Conservation (phyloP, 2,797 vertebrate genomes). For the Aplochiton taeniatus region DNA sequence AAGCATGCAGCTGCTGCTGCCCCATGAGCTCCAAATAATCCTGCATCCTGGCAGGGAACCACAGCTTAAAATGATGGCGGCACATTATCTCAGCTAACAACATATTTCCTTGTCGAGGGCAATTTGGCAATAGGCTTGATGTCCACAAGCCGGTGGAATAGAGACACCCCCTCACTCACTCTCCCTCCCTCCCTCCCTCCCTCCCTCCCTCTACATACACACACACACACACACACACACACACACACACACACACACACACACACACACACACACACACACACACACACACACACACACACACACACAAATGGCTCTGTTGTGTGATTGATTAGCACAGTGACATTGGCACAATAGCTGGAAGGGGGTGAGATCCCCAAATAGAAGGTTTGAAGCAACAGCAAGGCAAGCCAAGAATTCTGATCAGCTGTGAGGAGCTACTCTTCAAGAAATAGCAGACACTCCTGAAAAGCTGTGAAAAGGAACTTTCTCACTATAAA, state of each 20-base stretch:
- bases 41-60: slow-evolving; percentile 56
- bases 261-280: slow-evolving; percentile 41
- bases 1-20: slow-evolving; percentile 64
- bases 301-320: slow-evolving; percentile 41
- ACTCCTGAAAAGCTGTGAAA: slow-evolving; percentile 31
- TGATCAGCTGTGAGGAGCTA: slow-evolving; percentile 66
- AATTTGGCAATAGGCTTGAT: slow-evolving; percentile 75
- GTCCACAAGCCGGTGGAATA: slow-evolving; percentile 66
- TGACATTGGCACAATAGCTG: slow-evolving; percentile 80
- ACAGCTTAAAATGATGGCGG: slow-evolving; percentile 70
- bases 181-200: no score
- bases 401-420: slow-evolving; percentile 72
- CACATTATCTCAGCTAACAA: slow-evolving; percentile 71
- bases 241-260: slow-evolving; percentile 19
- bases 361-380: slow-evolving; percentile 74
- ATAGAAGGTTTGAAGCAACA: slow-evolving; percentile 71
- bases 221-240: slow-evolving; percentile 33
- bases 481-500: slow-evolving; percentile 8
- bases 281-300: slow-evolving; percentile 27
- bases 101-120: slow-evolving; percentile 74
- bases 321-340: slow-evolving; percentile 80
- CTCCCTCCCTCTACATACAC: slow-evolving; percentile 32
- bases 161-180: slow-evolving; percentile 48
- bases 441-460: slow-evolving; percentile 51
- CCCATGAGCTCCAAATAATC: slow-evolving; percentile 67